Evolutionary conservation across 2,888 invertebrate species (phyloP), one percentile per base, ranked within the genome.

Genomic region (Athalia cordata): DNA sequence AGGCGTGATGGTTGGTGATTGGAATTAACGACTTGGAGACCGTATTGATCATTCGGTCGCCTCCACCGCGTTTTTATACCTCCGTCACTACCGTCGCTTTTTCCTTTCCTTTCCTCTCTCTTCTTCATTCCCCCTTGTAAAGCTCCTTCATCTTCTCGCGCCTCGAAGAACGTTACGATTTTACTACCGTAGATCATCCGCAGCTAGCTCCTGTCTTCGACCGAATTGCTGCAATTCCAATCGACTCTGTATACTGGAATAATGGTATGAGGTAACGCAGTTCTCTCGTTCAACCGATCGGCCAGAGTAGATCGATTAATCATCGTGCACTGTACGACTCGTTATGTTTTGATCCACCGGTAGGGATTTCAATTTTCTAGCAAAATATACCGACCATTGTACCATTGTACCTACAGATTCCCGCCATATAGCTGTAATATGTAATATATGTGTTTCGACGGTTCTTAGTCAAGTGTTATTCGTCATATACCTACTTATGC

Each of bases 11-110:
- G 83, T 82, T 84, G 85, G 84, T 85, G 86, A 87, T 87, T 87
- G 86, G 86, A 86, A 87, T 88, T 87, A 87, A 87, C 86, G 85
- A 87, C 86, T 86, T 83, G 87, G 84, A 86, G 85, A 87, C 86
- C 84, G 86, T 87, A 87, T 87, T 87, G 87, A 87, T 87, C 87
- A 87, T 87, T 86, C 84, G 81, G 82, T 78, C 82, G 81, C 83
- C 81, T 77, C 70, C 45, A 62, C 62, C 45, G 13, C 70, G 68
- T 77, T 77, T 77, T 77, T 70, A 70, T 76, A 49, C 52, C 64
- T 43, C 45, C 50, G n/a, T 45, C 50, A 57, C 77, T 57, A 45
- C 13, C 49, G 52, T 80, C 81, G 81, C 79, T 81, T 79, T 82
- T 79, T 78, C 79, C 80, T 72, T 79, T 67, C 65, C 57, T 80